Evolutionary conservation across 2,888 invertebrate genomes (phyloP), one percentile per base, ranked within the genome.

Genomic region (Idaea straminata): DNA sequence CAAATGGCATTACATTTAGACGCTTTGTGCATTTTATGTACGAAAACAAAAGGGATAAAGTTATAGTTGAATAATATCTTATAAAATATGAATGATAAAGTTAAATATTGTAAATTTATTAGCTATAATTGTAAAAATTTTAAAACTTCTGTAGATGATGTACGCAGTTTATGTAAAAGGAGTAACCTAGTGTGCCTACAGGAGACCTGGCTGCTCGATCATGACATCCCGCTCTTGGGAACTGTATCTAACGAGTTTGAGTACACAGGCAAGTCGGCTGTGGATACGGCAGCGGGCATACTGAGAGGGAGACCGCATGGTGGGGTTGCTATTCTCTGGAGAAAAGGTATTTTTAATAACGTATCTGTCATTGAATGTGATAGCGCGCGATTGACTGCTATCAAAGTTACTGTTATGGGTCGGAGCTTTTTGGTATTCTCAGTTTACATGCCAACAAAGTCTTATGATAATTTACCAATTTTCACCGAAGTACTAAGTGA

Each of bases 401-500:
- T 76, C 35, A 72, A 69, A 65, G 64, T 64, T 7, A 15, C 62
- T 0, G 58, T 59, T 1, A 35, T 57, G 4, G 66, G 64, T 0
- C 66, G 69, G 0, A 62, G 65, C 0, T 4, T 73, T 1, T 35
- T 74, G 13, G 38, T 73, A 1, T 61, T 70, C 7, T 64, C 66
- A 34, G 72, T 74, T n/a, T 75, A 77, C 59, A 73, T 69, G 75
- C 75, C 72, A 5, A 69, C 64, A 5, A 66, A 71, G 61, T 58
- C 64, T 57, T 4, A 38, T 3, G 69, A 73, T 4, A 74, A 74
- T 59, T 36, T 72, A 1, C 64, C 66, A 10, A 63, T 69, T n/a
- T 75, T 75, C 64, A 74, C 74, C 0, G 65, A 71, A 5, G 66
- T 68, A 34, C 15, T 75, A 3, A 62, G 70, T 63, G 66, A 69